A percentile compares a stretch with the other conserved stretches of the same genome.
These are phyloP conservation scores for Cyclargus thomasi DNA, from an alignment of 1,140 invertebrate genomes.

Conservation along the genomic window DNA sequence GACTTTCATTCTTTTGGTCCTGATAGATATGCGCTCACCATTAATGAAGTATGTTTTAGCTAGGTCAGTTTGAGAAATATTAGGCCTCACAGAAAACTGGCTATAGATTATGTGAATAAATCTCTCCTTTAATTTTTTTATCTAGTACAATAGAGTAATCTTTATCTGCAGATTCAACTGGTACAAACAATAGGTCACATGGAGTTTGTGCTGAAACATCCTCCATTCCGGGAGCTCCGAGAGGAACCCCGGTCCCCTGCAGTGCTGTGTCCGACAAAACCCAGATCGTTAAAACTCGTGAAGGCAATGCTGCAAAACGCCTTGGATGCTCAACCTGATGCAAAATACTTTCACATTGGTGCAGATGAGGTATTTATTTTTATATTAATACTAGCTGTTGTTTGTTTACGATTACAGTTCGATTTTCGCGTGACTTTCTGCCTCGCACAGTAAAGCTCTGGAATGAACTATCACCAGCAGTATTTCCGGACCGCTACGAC, in stretches of 20 bases:
- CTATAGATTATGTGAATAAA: too few species aligned
- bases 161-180: slow-evolving; percentile 82
- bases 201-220: slow-evolving; percentile 93
- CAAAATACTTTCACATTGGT: slow-evolving; percentile 85
- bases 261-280: slow-evolving; percentile 88
- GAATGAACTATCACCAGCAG: too few species aligned
- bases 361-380: slow-evolving; percentile 82
- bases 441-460: too few species aligned
- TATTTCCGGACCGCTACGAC: too few species aligned
- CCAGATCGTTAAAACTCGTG: slow-evolving; percentile 83
- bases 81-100: neutral
- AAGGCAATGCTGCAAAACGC: slow-evolving; percentile 90
- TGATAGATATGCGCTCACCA: too few species aligned
- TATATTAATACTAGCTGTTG: too few species aligned
- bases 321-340: slow-evolving; percentile 53
- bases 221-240: slow-evolving; percentile 82
- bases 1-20: too few species aligned
- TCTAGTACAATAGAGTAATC: neutral
- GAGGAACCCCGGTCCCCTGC: slow-evolving; percentile 88
- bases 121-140: too few species aligned
- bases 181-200: slow-evolving; percentile 97
- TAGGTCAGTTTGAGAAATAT: too few species aligned
- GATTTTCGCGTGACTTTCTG: too few species aligned
- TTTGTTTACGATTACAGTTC: too few species aligned
- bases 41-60: too few species aligned